Conservation (phyloP, 2,888 invertebrate species). For the Nomada flava region DNA sequence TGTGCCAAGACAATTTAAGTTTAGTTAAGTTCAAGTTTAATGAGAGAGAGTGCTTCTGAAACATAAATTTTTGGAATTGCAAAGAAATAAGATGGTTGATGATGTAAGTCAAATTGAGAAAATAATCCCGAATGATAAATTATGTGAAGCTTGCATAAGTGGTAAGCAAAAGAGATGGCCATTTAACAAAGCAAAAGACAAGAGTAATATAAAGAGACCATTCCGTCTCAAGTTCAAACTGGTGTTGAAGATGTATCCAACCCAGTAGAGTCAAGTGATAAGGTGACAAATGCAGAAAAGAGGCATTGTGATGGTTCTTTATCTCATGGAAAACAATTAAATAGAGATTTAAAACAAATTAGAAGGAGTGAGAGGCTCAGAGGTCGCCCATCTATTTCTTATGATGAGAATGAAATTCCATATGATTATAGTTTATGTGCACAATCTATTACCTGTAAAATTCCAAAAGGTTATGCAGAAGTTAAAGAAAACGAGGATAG, state of each 20-base stretch:
- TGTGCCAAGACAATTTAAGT: too few species aligned
- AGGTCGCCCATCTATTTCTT: not conserved
- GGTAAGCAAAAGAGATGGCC: too few species aligned
- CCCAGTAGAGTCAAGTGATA: conserved; percentile 1
- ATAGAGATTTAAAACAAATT: not conserved
- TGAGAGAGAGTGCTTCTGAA: too few species aligned
- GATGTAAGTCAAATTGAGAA: too few species aligned
- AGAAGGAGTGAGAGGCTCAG: not conserved
- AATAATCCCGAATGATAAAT: too few species aligned
- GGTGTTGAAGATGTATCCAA: not conserved
- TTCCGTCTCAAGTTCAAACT: too few species aligned
- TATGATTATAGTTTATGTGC: conserved; percentile 3
- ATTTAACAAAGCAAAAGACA: too few species aligned
- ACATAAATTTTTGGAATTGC: too few species aligned
- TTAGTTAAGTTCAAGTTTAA: too few species aligned
- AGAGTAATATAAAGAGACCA: too few species aligned
- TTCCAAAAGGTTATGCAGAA: not conserved
- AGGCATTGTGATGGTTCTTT: not conserved
- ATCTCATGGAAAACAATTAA: not conserved
- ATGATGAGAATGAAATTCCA: not conserved
- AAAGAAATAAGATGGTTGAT: too few species aligned
- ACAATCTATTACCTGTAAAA: not conserved
- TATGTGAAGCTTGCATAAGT: too few species aligned
- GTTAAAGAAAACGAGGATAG: not conserved
- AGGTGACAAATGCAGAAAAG: not conserved